Base-by-base conservation (phyloP, 2,888 invertebrate genomes). In the Chouioia cunea region DNA sequence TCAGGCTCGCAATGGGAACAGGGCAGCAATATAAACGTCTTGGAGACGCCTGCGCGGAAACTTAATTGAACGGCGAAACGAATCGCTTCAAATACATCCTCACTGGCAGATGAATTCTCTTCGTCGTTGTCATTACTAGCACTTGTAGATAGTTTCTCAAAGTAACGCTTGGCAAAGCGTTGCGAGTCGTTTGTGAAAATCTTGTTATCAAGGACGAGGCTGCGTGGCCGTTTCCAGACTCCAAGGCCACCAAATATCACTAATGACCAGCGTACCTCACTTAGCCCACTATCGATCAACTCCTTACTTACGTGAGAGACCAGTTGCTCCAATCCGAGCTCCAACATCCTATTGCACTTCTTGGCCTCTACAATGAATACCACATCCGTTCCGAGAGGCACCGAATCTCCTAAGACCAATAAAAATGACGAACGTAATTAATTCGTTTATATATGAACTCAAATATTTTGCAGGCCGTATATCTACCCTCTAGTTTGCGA, bases 321-420 rank as follows among this genome's bases (percentile, higher is more conserved):
- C 50, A 96, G 87, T 4, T 89, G 86, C 79, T 92, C 92, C 62
- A 95, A 89, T 77, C 91, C 93, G 65, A 87, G 88, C 69, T 88
- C 88, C 47, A 89, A 88, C 0, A 94, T 83, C 76, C 88, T 88
- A 86, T 97, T 97, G 84, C 97, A 97, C 4, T 88, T 87, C 77
- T 93, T 93, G 1, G 96, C 95, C 81, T 97, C 97, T 0, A 97
- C 89, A 64, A 97, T 91, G 84, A 97, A 94, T 64, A 97, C 94
- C 0, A 97, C 88, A 85, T 97, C 97, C 2, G 93, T 92, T 4
- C 93, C 92, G 74, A 86, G 88, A 0, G 91, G 92, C 6, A 92
- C 87, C 14, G 67, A 27, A 0, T 74, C 65, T 0, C 75, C 78
- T 65, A 36, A 15, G 36, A 56, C n/a, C 36, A 4, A 27, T 36